These are phyloP conservation scores for Chironomus riparius DNA, from an alignment of 2,888 invertebrate genomes.

Conservation along the genomic window DNA sequence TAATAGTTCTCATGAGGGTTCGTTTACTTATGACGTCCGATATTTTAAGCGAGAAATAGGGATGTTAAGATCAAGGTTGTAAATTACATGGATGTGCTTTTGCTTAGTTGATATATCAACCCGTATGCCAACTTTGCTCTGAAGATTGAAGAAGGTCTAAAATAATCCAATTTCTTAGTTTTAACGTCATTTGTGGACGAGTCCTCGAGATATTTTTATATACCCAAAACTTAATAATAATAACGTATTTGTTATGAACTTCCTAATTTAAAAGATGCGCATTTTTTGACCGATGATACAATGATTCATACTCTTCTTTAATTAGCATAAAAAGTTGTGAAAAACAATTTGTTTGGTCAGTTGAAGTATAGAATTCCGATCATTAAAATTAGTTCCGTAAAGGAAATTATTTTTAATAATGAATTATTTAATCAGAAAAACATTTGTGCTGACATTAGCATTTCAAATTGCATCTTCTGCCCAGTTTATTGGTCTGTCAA, in stretches of 20 bases:
- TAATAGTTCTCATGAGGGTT: too few species aligned
- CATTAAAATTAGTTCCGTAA: background rate
- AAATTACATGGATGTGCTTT: too few species aligned
- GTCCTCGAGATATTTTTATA: too few species aligned
- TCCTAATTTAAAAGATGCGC: background rate
- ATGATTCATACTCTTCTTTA: background rate
- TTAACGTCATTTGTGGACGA: background rate
- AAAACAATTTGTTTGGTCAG: background rate
- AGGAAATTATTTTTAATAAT: background rate
- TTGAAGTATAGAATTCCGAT: background rate
- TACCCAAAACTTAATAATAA: background rate
- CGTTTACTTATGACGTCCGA: background rate
- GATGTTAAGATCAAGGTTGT: too few species aligned
- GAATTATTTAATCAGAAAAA: background rate
- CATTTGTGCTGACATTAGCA: background rate
- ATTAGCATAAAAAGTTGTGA: background rate
- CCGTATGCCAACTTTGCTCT: too few species aligned
- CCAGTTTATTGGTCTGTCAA: background rate
- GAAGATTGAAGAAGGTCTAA: too few species aligned
- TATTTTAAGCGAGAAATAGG: background rate
- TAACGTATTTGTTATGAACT: background rate
- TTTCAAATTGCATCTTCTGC: background rate
- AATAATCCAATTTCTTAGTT: too few species aligned
- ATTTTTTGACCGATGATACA: background rate
- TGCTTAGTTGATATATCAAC: too few species aligned